Conservation (phyloP, 2,797 vertebrate species). For the Catharus ustulatus region DNA sequence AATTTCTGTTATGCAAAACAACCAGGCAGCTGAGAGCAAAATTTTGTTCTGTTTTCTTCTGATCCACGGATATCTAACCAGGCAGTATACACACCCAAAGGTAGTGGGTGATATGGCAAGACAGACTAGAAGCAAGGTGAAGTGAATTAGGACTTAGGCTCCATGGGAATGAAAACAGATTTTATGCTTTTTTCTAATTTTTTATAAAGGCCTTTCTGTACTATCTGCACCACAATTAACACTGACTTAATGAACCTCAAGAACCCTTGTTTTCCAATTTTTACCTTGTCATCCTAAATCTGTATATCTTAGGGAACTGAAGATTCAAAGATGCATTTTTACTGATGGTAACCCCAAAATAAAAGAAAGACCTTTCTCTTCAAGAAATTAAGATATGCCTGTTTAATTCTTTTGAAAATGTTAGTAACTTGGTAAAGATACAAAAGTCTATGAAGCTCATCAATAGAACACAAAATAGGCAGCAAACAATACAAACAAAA, state of each 20-base stretch:
- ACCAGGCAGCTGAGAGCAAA: not conserved
- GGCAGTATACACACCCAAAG: not conserved
- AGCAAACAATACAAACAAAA: not conserved
- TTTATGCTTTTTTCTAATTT: not conserved
- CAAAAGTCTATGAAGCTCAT: not conserved
- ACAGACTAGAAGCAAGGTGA: not conserved
- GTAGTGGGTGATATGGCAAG: not conserved
- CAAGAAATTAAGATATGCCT: not conserved
- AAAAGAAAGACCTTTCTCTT: not conserved
- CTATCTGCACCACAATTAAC: not conserved
- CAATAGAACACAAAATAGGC: not conserved
- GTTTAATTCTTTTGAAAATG: not conserved
- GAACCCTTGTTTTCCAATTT: not conserved
- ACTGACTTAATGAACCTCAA: not conserved
- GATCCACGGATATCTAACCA: not conserved
- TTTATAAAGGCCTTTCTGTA: not conserved
- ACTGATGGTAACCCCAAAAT: not conserved
- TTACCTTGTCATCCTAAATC: not conserved
- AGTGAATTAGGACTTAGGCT: not conserved
- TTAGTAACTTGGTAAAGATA: not conserved
- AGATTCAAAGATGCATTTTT: not conserved
- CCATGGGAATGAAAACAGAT: not conserved
- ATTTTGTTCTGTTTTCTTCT: not conserved
- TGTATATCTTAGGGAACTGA: not conserved
- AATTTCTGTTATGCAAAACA: not conserved